Evolutionary conservation across 92 coral and sea anemone species (phyloP).

Genomic region (Porites lobata): DNA sequence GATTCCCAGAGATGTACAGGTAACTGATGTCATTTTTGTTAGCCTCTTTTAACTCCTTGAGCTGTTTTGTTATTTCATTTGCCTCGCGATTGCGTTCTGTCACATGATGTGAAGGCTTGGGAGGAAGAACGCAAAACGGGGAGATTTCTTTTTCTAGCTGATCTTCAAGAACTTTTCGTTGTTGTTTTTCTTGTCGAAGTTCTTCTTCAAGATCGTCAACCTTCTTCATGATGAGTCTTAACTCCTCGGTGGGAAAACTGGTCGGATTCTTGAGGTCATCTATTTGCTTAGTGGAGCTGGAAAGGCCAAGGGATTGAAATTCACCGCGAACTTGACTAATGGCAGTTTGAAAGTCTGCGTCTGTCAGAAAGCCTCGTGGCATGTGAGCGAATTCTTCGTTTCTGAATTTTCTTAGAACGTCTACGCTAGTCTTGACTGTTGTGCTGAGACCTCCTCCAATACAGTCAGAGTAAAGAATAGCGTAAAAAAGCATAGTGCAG

Average conservation of each 20-base stretch:
- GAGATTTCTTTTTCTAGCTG: not conserved
- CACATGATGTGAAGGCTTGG: constrained; percentile 1
- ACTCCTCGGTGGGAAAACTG: not conserved
- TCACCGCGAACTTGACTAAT: not conserved
- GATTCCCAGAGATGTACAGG: constrained; percentile 54
- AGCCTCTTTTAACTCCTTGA: constrained; percentile 3
- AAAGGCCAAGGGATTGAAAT: not conserved
- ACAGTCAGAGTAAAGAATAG: constrained; percentile 54
- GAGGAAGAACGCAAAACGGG: constrained; percentile 1
- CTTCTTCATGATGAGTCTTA: not conserved
- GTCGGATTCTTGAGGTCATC: not conserved
- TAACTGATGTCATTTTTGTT: not conserved
- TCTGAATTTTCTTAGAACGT: constrained; percentile 38
- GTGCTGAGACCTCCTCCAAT: constrained; percentile 41
- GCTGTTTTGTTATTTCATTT: constrained; percentile 12
- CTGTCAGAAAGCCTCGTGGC: constrained; percentile 29
- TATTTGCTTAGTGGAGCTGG: not conserved
- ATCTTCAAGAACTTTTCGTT: constrained; percentile 23
- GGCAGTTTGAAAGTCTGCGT: constrained; percentile 32
- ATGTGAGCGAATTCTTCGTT: constrained; percentile 61
- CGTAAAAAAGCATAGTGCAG: constrained; percentile 44
- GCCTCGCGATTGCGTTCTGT: not conserved
- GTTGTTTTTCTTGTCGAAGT: constrained; percentile 5
- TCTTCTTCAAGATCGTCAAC: constrained; percentile 19
- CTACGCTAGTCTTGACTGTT: constrained; percentile 24